Conservation (phyloP, 2,888 invertebrate genomes). For the Pristionchus maxplancki region DNA sequence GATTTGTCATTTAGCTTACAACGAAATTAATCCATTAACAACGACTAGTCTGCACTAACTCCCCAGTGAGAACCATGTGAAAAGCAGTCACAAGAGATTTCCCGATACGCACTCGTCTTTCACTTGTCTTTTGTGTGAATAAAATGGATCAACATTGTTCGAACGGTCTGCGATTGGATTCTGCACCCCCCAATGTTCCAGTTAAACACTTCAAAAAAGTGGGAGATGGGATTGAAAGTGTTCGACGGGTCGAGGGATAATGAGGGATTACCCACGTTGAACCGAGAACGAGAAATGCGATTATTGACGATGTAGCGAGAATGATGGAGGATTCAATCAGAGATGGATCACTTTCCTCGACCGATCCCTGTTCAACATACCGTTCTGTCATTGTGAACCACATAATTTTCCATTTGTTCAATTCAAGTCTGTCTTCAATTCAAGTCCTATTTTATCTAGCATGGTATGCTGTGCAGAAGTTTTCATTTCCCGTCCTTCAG, state of each 20-base stretch:
- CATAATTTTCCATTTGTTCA: neutral
- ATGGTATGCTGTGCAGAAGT: neutral
- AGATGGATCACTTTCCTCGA: neutral
- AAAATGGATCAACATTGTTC: neutral
- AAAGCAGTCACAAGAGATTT: slow-evolving; percentile 13
- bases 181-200: neutral
- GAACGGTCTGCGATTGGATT: neutral
- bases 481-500: neutral
- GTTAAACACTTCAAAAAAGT: neutral
- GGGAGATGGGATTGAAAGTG: neutral
- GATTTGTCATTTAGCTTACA: neutral
- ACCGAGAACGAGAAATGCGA: slow-evolving; percentile 41
- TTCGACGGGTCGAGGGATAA: slow-evolving; percentile 6
- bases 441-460: neutral
- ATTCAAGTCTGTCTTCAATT: neutral
- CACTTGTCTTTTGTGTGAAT: neutral
- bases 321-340: neutral
- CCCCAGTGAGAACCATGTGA: neutral
- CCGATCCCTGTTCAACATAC: neutral
- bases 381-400: neutral
- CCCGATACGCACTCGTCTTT: neutral
- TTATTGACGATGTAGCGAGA: slow-evolving; percentile 10
- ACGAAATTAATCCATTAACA: neutral
- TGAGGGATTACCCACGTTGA: slow-evolving; percentile 31
- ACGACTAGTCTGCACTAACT: neutral